A percentile compares a stretch with the other conserved stretches of the same genome.
Conservation (phyloP, 2,113 vertebrate species). For the Henicopernis longicauda region DNA sequence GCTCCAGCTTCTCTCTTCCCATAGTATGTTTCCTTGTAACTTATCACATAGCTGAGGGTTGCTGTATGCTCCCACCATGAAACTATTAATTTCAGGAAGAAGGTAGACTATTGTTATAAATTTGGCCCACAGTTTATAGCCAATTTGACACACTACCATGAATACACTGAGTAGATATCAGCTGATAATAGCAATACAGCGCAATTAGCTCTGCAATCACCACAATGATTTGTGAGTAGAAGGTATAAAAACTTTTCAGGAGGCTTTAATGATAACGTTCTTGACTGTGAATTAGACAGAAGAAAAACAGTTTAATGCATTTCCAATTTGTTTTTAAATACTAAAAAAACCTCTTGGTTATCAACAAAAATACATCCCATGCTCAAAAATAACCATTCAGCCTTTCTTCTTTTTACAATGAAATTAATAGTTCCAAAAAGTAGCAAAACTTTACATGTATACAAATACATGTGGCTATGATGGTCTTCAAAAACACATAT, state of each 20-base stretch:
- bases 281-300: not conserved
- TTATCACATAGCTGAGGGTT: not conserved
- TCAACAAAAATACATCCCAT: not conserved
- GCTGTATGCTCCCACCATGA: not conserved
- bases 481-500: not conserved
- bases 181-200: not conserved
- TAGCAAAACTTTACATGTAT: not conserved
- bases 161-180: not conserved
- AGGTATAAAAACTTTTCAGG: not conserved
- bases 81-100: not conserved
- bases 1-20: not conserved
- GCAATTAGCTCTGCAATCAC: not conserved
- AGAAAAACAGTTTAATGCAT: not conserved
- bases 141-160: not conserved
- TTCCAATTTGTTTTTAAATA: not conserved
- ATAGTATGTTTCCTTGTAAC: not conserved
- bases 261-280: accelerated
- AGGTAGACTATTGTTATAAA: not conserved
- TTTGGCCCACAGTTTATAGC: not conserved
- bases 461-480: not conserved
- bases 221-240: not conserved
- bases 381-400: not conserved
- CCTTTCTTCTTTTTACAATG: not conserved
- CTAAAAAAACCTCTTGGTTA: not conserved
- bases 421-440: not conserved